phyloP scores from a whole-genome alignment of 2,797 vertebrate species.

The Lepus townsendii region DNA sequence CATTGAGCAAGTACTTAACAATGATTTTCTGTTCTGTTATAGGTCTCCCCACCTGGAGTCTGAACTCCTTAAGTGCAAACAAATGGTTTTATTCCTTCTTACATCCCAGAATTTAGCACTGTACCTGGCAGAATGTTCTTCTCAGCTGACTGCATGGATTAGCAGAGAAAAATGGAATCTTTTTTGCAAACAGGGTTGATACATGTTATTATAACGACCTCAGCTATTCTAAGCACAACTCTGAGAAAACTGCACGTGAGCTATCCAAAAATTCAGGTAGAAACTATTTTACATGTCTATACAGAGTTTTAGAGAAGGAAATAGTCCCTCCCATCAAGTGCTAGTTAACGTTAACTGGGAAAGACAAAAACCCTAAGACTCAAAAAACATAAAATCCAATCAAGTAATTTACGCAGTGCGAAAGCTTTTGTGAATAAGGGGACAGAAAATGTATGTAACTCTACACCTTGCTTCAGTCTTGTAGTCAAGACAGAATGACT shows the following conservation, averaged over 20 bases:
- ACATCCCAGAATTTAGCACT: background rate
- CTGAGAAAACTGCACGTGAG: background rate
- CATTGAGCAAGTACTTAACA: background rate
- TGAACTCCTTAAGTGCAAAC: background rate
- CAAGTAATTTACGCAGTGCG: background rate
- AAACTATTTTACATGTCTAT: constrained; percentile 14
- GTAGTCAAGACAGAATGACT: constrained; percentile 10
- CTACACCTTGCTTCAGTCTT: constrained; percentile 27
- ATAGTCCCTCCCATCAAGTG: background rate
- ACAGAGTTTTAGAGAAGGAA: background rate
- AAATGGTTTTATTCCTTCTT: constrained; percentile 24
- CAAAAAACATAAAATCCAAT: background rate
- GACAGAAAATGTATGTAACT: background rate
- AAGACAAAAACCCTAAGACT: background rate
- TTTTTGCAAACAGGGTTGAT: background rate
- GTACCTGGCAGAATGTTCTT: background rate
- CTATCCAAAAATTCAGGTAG: constrained; percentile 37
- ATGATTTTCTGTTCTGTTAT: constrained; percentile 34
- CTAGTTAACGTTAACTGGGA: background rate
- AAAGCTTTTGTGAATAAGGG: background rate
- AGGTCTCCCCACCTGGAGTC: background rate
- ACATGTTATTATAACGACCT: background rate
- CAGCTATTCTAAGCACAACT: constrained; percentile 12
- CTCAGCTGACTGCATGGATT: background rate
- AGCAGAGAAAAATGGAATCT: constrained; percentile 21